Evolutionary conservation across 2,113 vertebrate species (phyloP).

Genomic region (Euleptes europaea): DNA sequence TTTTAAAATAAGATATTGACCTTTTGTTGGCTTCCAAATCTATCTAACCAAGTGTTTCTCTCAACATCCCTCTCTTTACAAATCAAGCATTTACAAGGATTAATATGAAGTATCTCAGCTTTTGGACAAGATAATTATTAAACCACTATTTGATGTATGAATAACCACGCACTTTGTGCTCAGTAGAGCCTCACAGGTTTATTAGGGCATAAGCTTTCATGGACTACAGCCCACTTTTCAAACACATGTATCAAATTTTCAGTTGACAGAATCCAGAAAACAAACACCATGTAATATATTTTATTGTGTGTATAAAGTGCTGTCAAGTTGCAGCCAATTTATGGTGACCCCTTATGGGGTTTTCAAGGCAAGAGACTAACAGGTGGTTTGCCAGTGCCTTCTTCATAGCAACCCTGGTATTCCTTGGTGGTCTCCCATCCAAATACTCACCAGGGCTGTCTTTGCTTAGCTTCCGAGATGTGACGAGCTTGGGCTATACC

Average conservation of each 20-base stretch:
- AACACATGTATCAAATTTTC: neutral
- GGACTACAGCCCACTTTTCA: neutral
- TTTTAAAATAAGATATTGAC: neutral
- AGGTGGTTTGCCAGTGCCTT: too few species aligned
- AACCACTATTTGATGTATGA: neutral
- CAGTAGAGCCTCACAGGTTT: neutral
- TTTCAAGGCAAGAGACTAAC: too few species aligned
- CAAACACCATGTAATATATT: too few species aligned
- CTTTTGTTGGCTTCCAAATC: neutral
- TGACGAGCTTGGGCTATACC: too few species aligned
- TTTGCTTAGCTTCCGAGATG: too few species aligned
- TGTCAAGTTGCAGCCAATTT: too few species aligned
- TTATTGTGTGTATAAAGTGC: too few species aligned
- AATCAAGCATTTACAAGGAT: constrained; percentile 3
- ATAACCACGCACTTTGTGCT: neutral
- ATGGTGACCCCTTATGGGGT: too few species aligned
- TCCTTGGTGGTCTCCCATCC: too few species aligned
- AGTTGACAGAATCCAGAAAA: neutral
- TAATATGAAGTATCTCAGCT: neutral
- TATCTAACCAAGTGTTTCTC: neutral
- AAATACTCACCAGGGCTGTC: too few species aligned
- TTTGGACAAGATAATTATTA: constrained; percentile 5
- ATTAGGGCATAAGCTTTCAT: neutral
- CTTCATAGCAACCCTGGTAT: too few species aligned
- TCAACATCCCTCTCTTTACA: neutral